phyloP scores from a whole-genome alignment of 35 echinoderm and acorn worm species.

The Diadema setosum region DNA sequence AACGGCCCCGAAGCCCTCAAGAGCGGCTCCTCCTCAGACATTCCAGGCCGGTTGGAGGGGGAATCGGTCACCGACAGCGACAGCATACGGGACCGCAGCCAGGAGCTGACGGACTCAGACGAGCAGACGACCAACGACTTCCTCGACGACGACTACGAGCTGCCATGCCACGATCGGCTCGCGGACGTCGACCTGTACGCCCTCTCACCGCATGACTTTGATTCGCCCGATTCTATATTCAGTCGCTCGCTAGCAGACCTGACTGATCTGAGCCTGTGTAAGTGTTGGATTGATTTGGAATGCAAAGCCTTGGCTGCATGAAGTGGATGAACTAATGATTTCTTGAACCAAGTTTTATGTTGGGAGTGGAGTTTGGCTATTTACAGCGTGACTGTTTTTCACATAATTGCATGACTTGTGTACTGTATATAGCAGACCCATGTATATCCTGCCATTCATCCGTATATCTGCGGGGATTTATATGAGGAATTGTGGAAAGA shows the following conservation, averaged over 20 bases:
- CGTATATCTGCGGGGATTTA: not conserved
- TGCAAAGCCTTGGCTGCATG: slow-evolving; percentile 18
- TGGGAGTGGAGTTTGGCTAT: not conserved
- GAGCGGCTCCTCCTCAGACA: not conserved
- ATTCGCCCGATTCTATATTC: slow-evolving; percentile 78
- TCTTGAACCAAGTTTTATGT: not conserved
- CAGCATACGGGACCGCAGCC: slow-evolving; percentile 30
- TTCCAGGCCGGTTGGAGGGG: not conserved
- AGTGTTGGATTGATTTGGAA: slow-evolving; percentile 32
- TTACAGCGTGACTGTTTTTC: not conserved
- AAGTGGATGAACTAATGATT: not conserved
- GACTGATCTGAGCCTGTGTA: slow-evolving; percentile 87
- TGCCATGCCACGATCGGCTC: slow-evolving; percentile 69
- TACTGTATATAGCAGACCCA: not conserved
- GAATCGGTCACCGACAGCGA: not conserved
- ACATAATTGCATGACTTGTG: slow-evolving; percentile 12
- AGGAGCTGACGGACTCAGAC: slow-evolving; percentile 27
- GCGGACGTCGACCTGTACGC: slow-evolving; percentile 86
- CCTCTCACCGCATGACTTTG: slow-evolving; percentile 79
- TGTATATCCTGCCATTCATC: not conserved
- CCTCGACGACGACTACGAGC: slow-evolving; percentile 73
- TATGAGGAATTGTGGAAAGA: not conserved
- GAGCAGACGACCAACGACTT: slow-evolving; percentile 30
- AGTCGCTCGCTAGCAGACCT: slow-evolving; percentile 87
- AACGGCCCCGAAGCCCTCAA: not conserved